Base-by-base conservation (phyloP, 92 coral and sea anemone genomes). In the Isaurus tuberculatus region DNA sequence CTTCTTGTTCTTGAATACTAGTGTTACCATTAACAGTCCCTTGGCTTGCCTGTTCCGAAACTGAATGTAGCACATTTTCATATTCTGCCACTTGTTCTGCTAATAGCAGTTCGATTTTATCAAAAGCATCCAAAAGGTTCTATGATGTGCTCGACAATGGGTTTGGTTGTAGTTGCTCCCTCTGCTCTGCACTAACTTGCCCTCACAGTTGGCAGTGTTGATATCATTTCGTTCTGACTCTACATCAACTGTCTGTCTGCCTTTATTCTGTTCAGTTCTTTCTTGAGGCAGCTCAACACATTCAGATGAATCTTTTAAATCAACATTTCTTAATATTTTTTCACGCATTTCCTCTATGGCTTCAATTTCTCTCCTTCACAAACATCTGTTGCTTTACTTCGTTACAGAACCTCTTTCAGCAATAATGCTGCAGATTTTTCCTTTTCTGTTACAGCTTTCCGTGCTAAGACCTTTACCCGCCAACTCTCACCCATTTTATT, bases 381-480 rank as follows among this genome's bases (percentile, higher is more conserved):
- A 40, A 40, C 46, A 26, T 73, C 48, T 29, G 69, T 27, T 30
- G 72, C 72, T 29, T 49, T 42, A 42, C 69, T 79, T 61, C 69
- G 73, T n/a, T 60, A 30, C 23, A 43, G 73, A 34, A 30, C 69
- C 3, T 88, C 91, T 8, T 65, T 48, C 22, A 88, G 81, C 80
- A 75, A 58, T 49, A 55, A 37, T 14, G 55, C 71, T 5, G 67
- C 81, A 1, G 43, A 42, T 26, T 69, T 57, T 19, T 31, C 79
- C 70, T 68, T 60, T 70, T 88, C 88, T 20, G 84, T 88, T 22
- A 83, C 49, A 11, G 25, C 64, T 65, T 88, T 88, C 91, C 91
- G 84, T 53, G 37, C 51, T 5, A 23, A 4, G 13, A 88, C 29
- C 79, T 88, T 88, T 0, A 58, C 65, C 44, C 78, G 88, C 68